A percentile compares a stretch with the other conserved stretches of the same genome.
Conservation (phyloP, 2,888 invertebrate species). For the Maniola hyperantus region DNA sequence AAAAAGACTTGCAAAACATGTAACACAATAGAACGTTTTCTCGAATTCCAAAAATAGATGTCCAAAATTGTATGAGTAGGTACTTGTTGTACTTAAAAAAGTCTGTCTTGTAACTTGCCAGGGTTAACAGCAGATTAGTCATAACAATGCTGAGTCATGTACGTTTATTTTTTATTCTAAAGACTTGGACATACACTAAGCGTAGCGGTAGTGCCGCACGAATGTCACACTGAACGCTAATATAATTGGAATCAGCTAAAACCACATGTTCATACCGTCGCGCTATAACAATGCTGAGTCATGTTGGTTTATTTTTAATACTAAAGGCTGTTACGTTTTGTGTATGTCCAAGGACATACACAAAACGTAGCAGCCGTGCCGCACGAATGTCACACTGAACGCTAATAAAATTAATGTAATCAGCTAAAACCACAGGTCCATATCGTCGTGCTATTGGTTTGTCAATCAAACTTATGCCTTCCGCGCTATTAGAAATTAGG, state of each 20-base stretch:
- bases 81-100: neutral
- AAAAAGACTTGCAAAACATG: neutral
- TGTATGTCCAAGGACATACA: neutral
- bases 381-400: neutral
- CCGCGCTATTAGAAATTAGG: too few species aligned
- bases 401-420: neutral
- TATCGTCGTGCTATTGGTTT: too few species aligned
- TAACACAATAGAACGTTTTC: neutral
- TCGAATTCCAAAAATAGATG: neutral
- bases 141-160: conserved; percentile 6
- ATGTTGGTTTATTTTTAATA: conserved; percentile 4
- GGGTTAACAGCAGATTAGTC: conserved; percentile 14
- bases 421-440: too few species aligned
- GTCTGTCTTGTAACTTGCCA: conserved; percentile 3
- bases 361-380: neutral
- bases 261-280: too few species aligned
- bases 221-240: neutral
- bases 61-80: neutral
- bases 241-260: too few species aligned
- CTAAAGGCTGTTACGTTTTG: too few species aligned
- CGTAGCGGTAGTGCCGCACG: neutral
- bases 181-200: neutral
- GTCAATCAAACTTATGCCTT: too few species aligned
- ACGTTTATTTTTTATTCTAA: neutral
- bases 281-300: neutral